Evolutionary conservation across 1,140 invertebrate species (phyloP).

Genomic region (Bombus consobrinus): DNA sequence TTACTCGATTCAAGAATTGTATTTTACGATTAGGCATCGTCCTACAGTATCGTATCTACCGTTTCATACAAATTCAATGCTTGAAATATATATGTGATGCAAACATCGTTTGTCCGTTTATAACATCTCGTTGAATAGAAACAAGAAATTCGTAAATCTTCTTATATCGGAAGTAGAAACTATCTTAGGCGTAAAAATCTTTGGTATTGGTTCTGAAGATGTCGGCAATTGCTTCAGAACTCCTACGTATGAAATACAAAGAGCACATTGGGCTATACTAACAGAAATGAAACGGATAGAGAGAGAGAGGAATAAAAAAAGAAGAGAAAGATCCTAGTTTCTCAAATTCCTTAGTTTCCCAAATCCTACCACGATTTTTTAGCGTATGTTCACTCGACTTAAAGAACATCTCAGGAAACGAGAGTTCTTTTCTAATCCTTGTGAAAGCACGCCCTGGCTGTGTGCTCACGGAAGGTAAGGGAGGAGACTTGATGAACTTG

Average conservation of each 20-base stretch:
- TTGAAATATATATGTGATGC: not conserved
- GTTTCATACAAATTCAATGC: not conserved
- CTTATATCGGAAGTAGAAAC: not conserved
- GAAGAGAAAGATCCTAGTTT: not conserved
- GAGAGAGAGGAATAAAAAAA: too few relatives aligned
- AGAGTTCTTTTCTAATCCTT: slow-evolving; percentile 61
- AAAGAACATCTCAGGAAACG: slow-evolving; percentile 12
- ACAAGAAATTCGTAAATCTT: not conserved
- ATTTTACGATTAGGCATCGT: not conserved
- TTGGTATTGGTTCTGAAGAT: too few relatives aligned
- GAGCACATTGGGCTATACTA: too few relatives aligned
- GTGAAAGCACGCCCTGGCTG: slow-evolving; percentile 65
- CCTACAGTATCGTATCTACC: not conserved
- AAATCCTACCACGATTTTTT: too few relatives aligned
- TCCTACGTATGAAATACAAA: too few relatives aligned
- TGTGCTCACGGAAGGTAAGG: slow-evolving; percentile 57
- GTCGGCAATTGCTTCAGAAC: too few relatives aligned
- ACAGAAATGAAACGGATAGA: too few relatives aligned
- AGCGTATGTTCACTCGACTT: too few relatives aligned
- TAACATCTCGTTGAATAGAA: too few relatives aligned
- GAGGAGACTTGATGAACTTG: slow-evolving; percentile 77
- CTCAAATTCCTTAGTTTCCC: not conserved
- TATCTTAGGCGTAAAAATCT: too few relatives aligned
- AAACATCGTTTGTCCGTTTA: too few relatives aligned
- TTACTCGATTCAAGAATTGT: slow-evolving; percentile 1